Conservation (phyloP, 2,888 invertebrate species). For the Coelopa pilipes region DNA sequence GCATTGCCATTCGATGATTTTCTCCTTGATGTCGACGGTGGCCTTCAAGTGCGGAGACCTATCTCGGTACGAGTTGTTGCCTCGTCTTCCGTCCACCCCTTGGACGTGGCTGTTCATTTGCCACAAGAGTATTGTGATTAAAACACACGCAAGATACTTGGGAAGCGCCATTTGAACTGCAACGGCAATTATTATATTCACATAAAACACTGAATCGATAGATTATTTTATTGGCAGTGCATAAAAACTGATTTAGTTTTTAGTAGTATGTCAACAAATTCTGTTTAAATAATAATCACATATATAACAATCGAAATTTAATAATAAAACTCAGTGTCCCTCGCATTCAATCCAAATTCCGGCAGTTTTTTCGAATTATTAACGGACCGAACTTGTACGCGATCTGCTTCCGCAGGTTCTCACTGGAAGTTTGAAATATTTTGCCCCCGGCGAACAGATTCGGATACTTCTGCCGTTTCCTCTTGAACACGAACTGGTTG, state of each 20-base stretch:
- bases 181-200: too few relatives aligned
- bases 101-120: constrained; percentile 32
- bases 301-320: too few relatives aligned
- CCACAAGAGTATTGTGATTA: constrained; percentile 44
- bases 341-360: constrained; percentile 21
- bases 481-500: constrained; percentile 38
- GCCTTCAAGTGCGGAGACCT: constrained; percentile 39
- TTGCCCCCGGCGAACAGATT: constrained; percentile 40
- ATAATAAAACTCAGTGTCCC: too few relatives aligned
- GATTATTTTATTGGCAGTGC: neutral
- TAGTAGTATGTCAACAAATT: too few relatives aligned
- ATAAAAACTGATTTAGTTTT: too few relatives aligned
- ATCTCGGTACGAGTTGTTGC: neutral
- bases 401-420: constrained; percentile 37
- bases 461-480: constrained; percentile 44
- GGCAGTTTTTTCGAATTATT: constrained; percentile 41
- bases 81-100: constrained; percentile 10
- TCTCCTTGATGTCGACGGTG: constrained; percentile 60
- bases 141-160: constrained; percentile 43
- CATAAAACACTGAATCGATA: neutral
- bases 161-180: constrained; percentile 43
- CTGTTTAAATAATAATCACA: too few relatives aligned
- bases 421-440: constrained; percentile 38
- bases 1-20: constrained; percentile 62
- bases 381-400: constrained; percentile 43